Conservation (phyloP, 2,888 invertebrate genomes). For the Mimachlamys varia region DNA sequence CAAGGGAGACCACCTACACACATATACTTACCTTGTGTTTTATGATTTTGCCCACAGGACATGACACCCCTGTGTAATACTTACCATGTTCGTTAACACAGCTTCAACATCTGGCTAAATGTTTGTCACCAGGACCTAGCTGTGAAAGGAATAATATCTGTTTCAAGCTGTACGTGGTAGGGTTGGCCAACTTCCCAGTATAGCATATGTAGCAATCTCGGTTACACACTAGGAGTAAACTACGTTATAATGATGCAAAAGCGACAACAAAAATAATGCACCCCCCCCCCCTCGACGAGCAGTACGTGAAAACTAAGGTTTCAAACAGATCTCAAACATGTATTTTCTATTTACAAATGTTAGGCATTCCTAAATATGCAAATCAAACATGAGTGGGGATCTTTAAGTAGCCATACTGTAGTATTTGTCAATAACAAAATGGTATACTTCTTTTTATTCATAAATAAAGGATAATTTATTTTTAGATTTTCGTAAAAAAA, state of each 20-base stretch:
- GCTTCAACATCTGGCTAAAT: background rate
- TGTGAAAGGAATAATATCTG: slow-evolving; percentile 4
- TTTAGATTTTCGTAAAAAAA: too few species aligned
- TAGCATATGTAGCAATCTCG: background rate
- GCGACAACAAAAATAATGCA: background rate
- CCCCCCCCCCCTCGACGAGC: background rate
- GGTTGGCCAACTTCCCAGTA: background rate
- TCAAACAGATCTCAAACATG: background rate
- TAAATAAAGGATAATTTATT: too few species aligned
- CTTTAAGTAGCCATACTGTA: too few species aligned
- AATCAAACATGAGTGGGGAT: too few species aligned
- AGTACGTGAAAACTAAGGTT: background rate
- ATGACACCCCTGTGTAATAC: slow-evolving; percentile 11
- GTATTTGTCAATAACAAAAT: too few species aligned
- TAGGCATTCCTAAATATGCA: background rate
- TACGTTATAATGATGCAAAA: background rate
- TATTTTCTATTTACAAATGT: background rate
- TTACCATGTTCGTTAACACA: background rate
- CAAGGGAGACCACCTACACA: slow-evolving; percentile 18
- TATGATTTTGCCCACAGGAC: slow-evolving; percentile 4
- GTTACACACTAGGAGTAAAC: background rate
- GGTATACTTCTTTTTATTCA: too few species aligned
- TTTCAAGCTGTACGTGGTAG: background rate
- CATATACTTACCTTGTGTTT: slow-evolving; percentile 34
- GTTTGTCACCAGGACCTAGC: slow-evolving; percentile 24